Percentiles rank a stretch among this genome's conserved stretches.
Conservation (phyloP, 1,140 invertebrate species). For the Mamestra configurata region DNA sequence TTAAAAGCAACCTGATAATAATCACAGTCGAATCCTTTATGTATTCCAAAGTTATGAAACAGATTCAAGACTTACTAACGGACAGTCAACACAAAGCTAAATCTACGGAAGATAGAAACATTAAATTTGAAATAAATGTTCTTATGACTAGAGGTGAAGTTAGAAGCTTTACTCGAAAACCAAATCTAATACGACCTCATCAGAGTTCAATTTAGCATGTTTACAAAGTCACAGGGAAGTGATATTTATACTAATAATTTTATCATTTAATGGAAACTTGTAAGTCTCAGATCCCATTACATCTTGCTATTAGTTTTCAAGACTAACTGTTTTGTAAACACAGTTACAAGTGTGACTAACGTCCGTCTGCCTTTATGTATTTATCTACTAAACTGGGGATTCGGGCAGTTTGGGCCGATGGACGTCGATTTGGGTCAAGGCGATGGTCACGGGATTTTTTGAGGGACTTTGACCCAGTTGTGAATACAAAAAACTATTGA, state of each 20-base stretch:
- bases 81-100: background rate
- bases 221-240: background rate
- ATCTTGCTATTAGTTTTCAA: background rate
- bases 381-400: background rate
- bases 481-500: background rate
- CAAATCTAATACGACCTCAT: background rate
- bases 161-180: background rate
- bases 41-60: background rate
- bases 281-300: background rate
- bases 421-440: background rate
- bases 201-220: background rate
- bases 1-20: too few relatives aligned
- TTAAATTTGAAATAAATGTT: background rate
- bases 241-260: background rate
- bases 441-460: background rate
- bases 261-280: background rate
- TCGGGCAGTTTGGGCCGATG: background rate
- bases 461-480: background rate
- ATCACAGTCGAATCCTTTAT: background rate
- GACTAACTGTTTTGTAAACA: background rate
- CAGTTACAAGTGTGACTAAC: background rate
- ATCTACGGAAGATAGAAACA: background rate
- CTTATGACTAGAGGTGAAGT: background rate
- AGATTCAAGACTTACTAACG: background rate
- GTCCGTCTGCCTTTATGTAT: background rate